Percentiles rank a stretch among this genome's conserved stretches.
phyloP scores from a whole-genome alignment of 2,113 vertebrate species.

The Muntiacus muntjak region DNA sequence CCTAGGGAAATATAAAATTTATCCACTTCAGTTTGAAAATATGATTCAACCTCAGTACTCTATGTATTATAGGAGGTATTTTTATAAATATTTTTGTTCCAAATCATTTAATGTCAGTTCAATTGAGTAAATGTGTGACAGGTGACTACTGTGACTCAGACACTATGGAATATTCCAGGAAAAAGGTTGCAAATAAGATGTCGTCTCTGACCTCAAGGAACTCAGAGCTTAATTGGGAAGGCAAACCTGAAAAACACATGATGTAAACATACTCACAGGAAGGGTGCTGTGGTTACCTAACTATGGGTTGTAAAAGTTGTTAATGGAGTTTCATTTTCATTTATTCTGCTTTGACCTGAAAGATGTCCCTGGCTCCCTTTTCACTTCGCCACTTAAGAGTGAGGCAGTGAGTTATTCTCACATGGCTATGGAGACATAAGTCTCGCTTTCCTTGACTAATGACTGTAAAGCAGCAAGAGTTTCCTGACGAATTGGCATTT shows the following conservation, averaged over 20 bases:
- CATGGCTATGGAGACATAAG: background rate
- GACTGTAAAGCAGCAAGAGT: background rate
- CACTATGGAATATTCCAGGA: background rate
- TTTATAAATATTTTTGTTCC: background rate
- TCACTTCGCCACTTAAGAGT: background rate
- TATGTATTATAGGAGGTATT: background rate
- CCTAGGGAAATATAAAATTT: background rate
- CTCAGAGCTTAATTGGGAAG: background rate
- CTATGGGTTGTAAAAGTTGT: background rate
- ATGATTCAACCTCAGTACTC: background rate
- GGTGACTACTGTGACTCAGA: background rate
- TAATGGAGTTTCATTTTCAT: slow-evolving; percentile 16
- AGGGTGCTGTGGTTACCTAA: background rate
- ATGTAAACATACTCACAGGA: background rate
- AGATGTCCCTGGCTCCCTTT: background rate
- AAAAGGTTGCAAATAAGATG: background rate
- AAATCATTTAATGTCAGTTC: slow-evolving; percentile 13
- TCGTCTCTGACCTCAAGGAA: background rate
- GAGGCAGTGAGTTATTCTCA: background rate
- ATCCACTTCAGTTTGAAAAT: background rate
- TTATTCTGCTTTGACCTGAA: background rate
- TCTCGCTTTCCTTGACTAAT: background rate
- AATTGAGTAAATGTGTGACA: background rate
- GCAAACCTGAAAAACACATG: background rate
- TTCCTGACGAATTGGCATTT: slow-evolving; percentile 5